Conservation (phyloP, 2,113 vertebrate genomes). For the Lagopus leucura region DNA sequence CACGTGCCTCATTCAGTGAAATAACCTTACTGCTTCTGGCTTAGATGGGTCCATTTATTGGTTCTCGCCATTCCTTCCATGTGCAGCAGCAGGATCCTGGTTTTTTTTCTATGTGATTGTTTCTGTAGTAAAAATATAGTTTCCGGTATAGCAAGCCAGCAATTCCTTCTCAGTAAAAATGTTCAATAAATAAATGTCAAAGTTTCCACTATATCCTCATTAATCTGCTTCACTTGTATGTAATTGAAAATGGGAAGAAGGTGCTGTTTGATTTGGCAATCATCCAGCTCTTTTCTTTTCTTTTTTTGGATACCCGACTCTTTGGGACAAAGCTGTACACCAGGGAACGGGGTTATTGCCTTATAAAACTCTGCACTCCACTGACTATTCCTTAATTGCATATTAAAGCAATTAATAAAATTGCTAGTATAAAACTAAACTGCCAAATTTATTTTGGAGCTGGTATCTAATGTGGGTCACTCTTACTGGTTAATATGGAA, state of each 20-base stretch:
- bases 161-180: conserved; percentile 57
- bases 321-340: conserved; percentile 37
- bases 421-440: conserved; percentile 40
- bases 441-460: conserved; percentile 31
- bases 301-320: background rate
- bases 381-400: conserved; percentile 46
- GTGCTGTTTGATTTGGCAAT: conserved; percentile 64
- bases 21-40: background rate
- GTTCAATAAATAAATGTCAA: conserved; percentile 73
- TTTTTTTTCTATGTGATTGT: background rate
- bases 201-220: conserved; percentile 60
- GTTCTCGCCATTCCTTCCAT: conserved; percentile 34
- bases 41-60: conserved; percentile 14
- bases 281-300: conserved; percentile 5
- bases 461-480: background rate
- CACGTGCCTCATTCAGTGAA: background rate
- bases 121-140: conserved; percentile 50
- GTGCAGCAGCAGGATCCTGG: conserved; percentile 32
- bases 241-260: conserved; percentile 66
- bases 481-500: background rate
- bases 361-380: conserved; percentile 50
- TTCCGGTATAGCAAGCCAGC: conserved; percentile 49
- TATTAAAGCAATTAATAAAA: conserved; percentile 67
- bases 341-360: conserved; percentile 44
- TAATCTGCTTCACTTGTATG: conserved; percentile 35